Base-by-base conservation (phyloP, 2,797 vertebrate species). In the Galagoides demidoff region DNA sequence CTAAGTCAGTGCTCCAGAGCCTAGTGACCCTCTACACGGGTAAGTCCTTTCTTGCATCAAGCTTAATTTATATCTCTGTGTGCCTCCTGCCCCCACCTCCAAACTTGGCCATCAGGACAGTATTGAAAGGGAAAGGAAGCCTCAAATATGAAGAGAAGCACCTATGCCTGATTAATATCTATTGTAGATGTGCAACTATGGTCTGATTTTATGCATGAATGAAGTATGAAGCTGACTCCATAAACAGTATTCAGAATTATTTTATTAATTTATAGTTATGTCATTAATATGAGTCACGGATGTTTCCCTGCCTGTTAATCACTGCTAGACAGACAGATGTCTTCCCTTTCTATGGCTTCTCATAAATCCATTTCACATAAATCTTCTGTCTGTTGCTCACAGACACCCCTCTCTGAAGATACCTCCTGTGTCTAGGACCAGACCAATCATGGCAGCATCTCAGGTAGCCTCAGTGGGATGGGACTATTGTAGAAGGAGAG, bases 41-140 rank as follows among this genome's bases (percentile, higher is more conserved):
- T 92, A 95, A 86, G 96, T 96, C 52, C 84, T 95, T 90, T 92
- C 71, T 89, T 83, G 34, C 37, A 74, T 92, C 66, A 52, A 85
- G 73, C 49, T 43, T 90, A 89, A 45, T 93, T 88, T 45, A 12
- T 87, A 71, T 45, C 29, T 37, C 64, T 86, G 10, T 91, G 70
- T 94, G 64, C 57, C 27, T 95, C 43, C 43, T 89, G 66, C 61
- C 14, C 37, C 2, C 3, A 39, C 39, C 39, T 39, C 13, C 19
- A 82, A 55, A 66, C 70, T 34, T 85, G 61, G 86, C 66, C 79
- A 76, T 55, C 37, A 55, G 45, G n/a, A 4, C 31, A 29, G 45
- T 66, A 27, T 84, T 83, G 59, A 73, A 89, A 84, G 49, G 52
- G 70, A 92, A 92, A 81, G 29, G 49, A 76, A 49, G 39, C 83